Evolutionary conservation across 2,888 invertebrate species (phyloP).

Genomic region (Hydropsyche betteni): DNA sequence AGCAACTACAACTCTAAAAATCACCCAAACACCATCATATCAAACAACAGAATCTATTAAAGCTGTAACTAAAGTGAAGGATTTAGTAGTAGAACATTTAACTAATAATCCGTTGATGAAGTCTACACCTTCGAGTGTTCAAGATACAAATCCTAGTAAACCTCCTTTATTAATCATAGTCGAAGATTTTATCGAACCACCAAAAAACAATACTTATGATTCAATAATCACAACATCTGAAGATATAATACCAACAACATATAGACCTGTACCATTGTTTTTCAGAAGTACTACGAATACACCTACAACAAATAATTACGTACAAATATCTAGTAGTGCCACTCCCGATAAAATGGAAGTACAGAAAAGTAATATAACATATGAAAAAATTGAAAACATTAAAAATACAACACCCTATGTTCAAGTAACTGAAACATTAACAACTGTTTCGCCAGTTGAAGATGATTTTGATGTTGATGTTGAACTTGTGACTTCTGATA

Average conservation of each 20-base stretch:
- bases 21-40: background rate
- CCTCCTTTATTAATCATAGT: conserved; percentile 15
- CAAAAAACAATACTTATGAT: background rate
- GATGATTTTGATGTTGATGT: conserved; percentile 39
- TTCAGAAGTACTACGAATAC: conserved; percentile 18
- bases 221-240: background rate
- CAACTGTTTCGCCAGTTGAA: conserved; percentile 22
- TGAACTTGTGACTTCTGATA: conserved; percentile 5
- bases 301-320: conserved; percentile 1
- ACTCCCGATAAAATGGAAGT: background rate
- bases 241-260: conserved; percentile 42
- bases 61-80: conserved; percentile 22
- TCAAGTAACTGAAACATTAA: conserved; percentile 15
- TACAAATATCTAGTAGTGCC: background rate
- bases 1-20: background rate
- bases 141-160: conserved; percentile 14
- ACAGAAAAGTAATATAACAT: background rate
- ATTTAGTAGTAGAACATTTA: conserved; percentile 12
- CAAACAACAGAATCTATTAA: conserved; percentile 14
- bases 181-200: background rate
- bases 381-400: conserved; percentile 12
- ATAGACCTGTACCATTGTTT: conserved; percentile 34
- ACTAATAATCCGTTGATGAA: conserved; percentile 13
- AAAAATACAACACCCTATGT: background rate
- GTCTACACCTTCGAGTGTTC: background rate